Percentiles rank a stretch among this genome's conserved stretches.
Evolutionary conservation across 2,888 invertebrate species (phyloP).

Genomic region (Pelosia muscerda): DNA sequence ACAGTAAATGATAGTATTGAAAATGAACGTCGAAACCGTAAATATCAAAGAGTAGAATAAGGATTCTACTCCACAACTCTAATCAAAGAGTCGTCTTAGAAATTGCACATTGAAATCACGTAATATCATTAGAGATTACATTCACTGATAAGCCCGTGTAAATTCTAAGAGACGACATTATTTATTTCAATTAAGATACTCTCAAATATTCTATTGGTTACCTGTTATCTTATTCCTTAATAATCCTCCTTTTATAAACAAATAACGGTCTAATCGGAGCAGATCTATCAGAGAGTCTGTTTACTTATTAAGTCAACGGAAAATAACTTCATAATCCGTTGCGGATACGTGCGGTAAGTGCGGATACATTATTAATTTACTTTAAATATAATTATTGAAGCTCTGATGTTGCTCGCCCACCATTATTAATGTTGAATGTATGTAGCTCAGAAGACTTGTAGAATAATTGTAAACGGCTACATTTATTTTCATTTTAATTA

Average conservation of each 20-base stretch:
- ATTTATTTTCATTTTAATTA: too few relatives aligned
- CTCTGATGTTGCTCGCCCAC: neutral
- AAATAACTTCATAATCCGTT: conserved; percentile 29
- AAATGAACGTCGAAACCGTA: too few relatives aligned
- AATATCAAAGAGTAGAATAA: too few relatives aligned
- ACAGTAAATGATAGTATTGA: too few relatives aligned
- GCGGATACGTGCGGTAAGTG: too few relatives aligned
- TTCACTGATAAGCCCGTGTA: neutral
- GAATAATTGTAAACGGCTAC: too few relatives aligned
- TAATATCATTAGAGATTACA: neutral
- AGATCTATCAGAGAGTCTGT: conserved; percentile 21
- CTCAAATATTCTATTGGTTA: neutral
- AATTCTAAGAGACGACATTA: neutral
- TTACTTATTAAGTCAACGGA: conserved; percentile 23
- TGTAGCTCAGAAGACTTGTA: too few relatives aligned
- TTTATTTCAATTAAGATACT: neutral
- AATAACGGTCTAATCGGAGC: conserved; percentile 22
- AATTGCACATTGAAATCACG: neutral
- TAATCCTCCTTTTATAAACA: conserved; percentile 14
- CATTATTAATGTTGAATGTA: neutral
- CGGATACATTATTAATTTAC: neutral
- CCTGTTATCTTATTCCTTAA: conserved; percentile 7
- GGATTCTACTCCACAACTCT: neutral
- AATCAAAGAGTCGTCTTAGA: neutral
- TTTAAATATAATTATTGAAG: neutral